Base-by-base conservation (phyloP, 2,888 invertebrate species). In the Hydroisotoma schaefferi region DNA sequence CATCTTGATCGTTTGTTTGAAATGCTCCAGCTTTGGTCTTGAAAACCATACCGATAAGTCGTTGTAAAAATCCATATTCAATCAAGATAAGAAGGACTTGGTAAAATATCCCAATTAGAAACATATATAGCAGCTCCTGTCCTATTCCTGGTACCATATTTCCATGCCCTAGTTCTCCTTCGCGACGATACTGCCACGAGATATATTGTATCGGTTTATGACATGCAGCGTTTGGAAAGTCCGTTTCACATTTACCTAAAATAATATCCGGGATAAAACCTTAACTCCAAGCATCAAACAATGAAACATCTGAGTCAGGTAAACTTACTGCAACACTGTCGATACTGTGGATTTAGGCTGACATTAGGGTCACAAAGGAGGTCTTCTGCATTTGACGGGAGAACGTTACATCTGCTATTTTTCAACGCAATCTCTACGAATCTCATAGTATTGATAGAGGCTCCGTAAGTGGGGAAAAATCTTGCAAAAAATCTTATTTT, bases 241-340 rank as follows among this genome's bases (percentile, higher is more conserved):
- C 55, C 5, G 23, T 49, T n/a, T 27, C 22, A 43, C 70, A 70
- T 40, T 66, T 66, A 33, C 58, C 70, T 70, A 27, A 10, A 60
- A 25, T 46, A 33, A 33, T 33, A 10, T 33, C 33, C 29, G 22
- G 12, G 15, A 37, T 4, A 37, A 37, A 33, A 20, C 18, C 25
- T 20, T 18, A 28, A 54, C 43, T 8, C 18, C 26, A 15, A 15
- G 22, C 22, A 40, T 23, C 22, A 26, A 26, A 27, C 43, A 54
- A 28, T 38, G 1, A 15, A 22, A 23, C 10, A 23, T 23, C 46
- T 18, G 20, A 22, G 47, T 43, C 18, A 20, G 20, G 8, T 43
- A 6, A 40, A 26, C 52, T 64, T 63, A 72, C 72, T 60, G 49
- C 72, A 72, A 49, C 72, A 72, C 12, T 65, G 61, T 26, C 70